Base-by-base conservation (phyloP, 1,140 invertebrate species). In the Hormaphis cornu region DNA sequence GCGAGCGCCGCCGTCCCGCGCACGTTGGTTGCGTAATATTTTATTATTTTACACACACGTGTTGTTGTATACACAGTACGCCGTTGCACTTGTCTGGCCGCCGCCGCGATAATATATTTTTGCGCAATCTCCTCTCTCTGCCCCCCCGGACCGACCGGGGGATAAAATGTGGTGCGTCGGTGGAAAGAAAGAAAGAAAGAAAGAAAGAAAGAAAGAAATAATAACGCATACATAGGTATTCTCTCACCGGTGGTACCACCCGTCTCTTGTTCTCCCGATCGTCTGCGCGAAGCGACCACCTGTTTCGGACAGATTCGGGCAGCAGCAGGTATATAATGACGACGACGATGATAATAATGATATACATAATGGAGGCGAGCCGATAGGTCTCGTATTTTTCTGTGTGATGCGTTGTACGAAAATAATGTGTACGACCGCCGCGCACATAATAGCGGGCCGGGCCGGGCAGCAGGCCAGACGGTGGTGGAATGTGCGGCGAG, bases 41-140 rank as follows among this genome's bases (percentile, higher is more conserved):
- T n/a, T n/a, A n/a, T n/a, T n/a, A n/a, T n/a, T n/a, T n/a, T n/a
- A n/a, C n/a, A n/a, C n/a, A n/a, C n/a, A n/a, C n/a, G n/a, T n/a
- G n/a, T n/a, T n/a, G n/a, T 10, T 48, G 8, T 26, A 50, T 50
- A 22, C 18, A 44, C 18, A 44, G 14, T 50, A 50, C 48, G 22
- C 9, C 12, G 16, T 42, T 48, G 33, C 61, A 66, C 61, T 66
- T 66, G 61, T 66, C 61, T 63, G 59, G 61, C 42, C n/a, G n/a
- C n/a, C n/a, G n/a, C n/a, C n/a, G n/a, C n/a, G n/a, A 48, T 61
- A 61, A 44, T 26, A 66, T 50, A 48, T 66, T 66, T 66, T 66
- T 66, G 61, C 61, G 61, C 61, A 66, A 66, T 66, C 61, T 66
- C 61, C 40, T 35, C 54, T 35, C 61, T 66, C 61, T 66, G 44